Percentiles rank a stretch among this genome's conserved stretches.
These are phyloP conservation scores for Peucedramus taeniatus DNA, from an alignment of 2,113 vertebrate genomes.

Conservation along the genomic window DNA sequence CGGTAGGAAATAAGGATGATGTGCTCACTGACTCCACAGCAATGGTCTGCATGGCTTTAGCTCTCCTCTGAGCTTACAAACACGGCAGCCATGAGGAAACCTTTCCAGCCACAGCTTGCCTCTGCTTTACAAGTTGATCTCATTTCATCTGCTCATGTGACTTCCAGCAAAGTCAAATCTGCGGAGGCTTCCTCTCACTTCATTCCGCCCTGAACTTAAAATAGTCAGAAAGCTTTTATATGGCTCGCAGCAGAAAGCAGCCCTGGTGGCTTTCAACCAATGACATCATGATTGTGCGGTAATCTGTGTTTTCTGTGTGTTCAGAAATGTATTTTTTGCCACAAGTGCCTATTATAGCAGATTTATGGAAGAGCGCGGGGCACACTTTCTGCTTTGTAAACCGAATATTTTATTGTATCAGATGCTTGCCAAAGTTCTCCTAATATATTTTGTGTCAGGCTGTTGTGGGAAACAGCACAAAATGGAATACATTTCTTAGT, in stretches of 20 bases:
- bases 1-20: not conserved
- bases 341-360: slow-evolving; percentile 12
- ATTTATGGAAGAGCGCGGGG: slow-evolving; percentile 21
- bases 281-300: slow-evolving; percentile 41
- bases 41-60: not conserved
- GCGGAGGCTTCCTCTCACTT: slow-evolving; percentile 60
- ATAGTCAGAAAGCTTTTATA: slow-evolving; percentile 31
- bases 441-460: slow-evolving; percentile 23
- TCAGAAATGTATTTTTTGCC: slow-evolving; percentile 29
- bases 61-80: slow-evolving; percentile 9
- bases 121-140: slow-evolving; percentile 44
- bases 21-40: not conserved
- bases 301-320: slow-evolving; percentile 49
- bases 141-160: slow-evolving; percentile 58
- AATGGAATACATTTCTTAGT: slow-evolving; percentile 1
- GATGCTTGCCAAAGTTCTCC: slow-evolving; percentile 21
- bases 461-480: slow-evolving; percentile 22
- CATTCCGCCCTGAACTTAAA: slow-evolving; percentile 36
- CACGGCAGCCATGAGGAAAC: slow-evolving; percentile 36
- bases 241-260: slow-evolving; percentile 31
- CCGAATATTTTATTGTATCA: slow-evolving; percentile 36
- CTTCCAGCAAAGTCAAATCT: slow-evolving; percentile 64
- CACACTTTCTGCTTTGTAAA: slow-evolving; percentile 38
- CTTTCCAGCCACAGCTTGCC: slow-evolving; percentile 48
- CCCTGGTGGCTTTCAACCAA: slow-evolving; percentile 33